Percentiles rank a stretch among this genome's conserved stretches.
These are phyloP conservation scores for Ichneumon xanthorius DNA, from an alignment of 2,888 invertebrate genomes.

Conservation along the genomic window DNA sequence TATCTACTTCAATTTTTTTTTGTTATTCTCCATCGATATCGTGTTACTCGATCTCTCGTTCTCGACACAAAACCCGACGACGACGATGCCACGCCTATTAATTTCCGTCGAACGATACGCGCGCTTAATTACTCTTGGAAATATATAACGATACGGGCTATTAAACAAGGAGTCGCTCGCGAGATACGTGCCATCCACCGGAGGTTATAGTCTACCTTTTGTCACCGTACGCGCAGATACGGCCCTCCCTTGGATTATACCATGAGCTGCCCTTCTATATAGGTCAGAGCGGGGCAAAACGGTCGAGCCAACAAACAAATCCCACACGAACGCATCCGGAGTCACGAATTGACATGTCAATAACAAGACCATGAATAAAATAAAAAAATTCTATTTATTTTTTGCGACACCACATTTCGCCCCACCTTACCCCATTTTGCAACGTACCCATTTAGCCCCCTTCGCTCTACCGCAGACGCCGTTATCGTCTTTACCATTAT, in stretches of 20 bases:
- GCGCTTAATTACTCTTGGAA: constrained; percentile 62
- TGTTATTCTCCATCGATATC: not conserved
- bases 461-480: not conserved
- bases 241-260: constrained; percentile 14
- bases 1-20: not conserved
- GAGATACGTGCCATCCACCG: not conserved
- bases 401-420: not conserved
- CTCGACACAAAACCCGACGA: constrained; percentile 15
- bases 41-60: constrained; percentile 16
- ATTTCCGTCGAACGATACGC: constrained; percentile 58
- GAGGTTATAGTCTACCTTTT: constrained; percentile 12
- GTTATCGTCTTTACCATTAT: constrained; percentile 1
- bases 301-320: not conserved
- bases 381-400: not conserved
- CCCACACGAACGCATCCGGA: not conserved
- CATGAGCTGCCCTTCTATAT: not conserved
- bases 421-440: not conserved
- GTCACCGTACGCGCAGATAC: constrained; percentile 22
- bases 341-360: not conserved
- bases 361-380: not conserved
- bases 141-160: constrained; percentile 52
- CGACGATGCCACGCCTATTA: constrained; percentile 57
- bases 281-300: not conserved
- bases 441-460: not conserved
- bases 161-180: constrained; percentile 42